phyloP scores from a whole-genome alignment of 1,140 invertebrate genomes.

The Sesamia nonagrioides region DNA sequence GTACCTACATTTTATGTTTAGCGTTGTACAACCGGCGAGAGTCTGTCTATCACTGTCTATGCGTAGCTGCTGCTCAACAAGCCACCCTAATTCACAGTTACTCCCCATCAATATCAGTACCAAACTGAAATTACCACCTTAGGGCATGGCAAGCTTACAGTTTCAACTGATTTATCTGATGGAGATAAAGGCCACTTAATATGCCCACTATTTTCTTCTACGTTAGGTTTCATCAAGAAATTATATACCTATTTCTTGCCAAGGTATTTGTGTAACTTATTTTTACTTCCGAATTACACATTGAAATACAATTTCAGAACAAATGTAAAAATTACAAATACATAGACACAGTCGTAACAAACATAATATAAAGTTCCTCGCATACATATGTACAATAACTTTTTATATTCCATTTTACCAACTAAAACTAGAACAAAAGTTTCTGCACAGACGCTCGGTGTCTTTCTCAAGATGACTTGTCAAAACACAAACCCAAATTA shows the following conservation, averaged over 20 bases:
- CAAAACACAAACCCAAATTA: conserved; percentile 76
- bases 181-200: too few species aligned
- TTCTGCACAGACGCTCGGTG: conserved; percentile 19
- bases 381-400: background rate
- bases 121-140: background rate
- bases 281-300: too few species aligned
- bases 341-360: background rate
- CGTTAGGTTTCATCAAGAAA: too few species aligned
- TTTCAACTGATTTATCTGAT: too few species aligned
- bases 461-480: conserved; percentile 67
- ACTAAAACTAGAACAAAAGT: conserved; percentile 18
- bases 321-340: background rate
- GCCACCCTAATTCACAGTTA: too few species aligned
- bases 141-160: background rate
- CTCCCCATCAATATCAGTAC: background rate
- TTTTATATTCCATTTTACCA: background rate
- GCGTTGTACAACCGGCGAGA: background rate
- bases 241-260: too few species aligned
- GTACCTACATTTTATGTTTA: background rate
- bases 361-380: background rate
- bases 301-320: too few species aligned
- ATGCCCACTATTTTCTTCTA: too few species aligned
- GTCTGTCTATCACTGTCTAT: background rate
- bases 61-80: too few species aligned
- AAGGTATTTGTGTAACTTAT: background rate